phyloP scores from a whole-genome alignment of 2,797 vertebrate species.

The Tolypeutes matacus region DNA sequence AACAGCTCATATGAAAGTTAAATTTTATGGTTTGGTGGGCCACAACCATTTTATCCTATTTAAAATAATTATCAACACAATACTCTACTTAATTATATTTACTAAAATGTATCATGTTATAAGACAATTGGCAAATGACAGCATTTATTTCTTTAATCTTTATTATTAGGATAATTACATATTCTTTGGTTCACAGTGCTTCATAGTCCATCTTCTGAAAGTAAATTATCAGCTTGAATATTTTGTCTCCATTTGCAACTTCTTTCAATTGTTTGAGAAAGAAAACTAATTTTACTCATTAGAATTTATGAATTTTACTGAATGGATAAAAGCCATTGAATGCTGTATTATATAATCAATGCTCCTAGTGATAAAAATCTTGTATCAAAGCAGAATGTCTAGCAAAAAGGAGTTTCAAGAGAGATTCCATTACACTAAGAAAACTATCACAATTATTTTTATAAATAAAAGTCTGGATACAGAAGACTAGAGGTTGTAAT shows the following conservation, averaged over 20 bases:
- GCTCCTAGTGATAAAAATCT: slow-evolving; percentile 72
- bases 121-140: slow-evolving; percentile 54
- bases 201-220: slow-evolving; percentile 79
- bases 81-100: slow-evolving; percentile 59
- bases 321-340: slow-evolving; percentile 76
- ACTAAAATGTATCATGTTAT: slow-evolving; percentile 45
- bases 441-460: slow-evolving; percentile 69
- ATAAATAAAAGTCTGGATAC: slow-evolving; percentile 57
- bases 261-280: slow-evolving; percentile 65
- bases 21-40: not conserved
- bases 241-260: slow-evolving; percentile 43
- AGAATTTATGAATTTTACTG: slow-evolving; percentile 72
- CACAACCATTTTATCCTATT: slow-evolving; percentile 33
- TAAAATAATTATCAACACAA: slow-evolving; percentile 55
- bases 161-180: slow-evolving; percentile 76
- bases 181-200: slow-evolving; percentile 78
- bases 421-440: slow-evolving; percentile 65
- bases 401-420: slow-evolving; percentile 72
- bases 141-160: slow-evolving; percentile 55
- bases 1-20: slow-evolving; percentile 12
- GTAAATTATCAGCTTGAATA: slow-evolving; percentile 81
- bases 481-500: not conserved
- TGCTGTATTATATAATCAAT: slow-evolving; percentile 74
- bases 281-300: slow-evolving; percentile 64
- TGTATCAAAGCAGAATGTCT: slow-evolving; percentile 73